Evolutionary conservation across 1,140 invertebrate genomes (phyloP).

Genomic region (Pseudomyrmex cubaensis): DNA sequence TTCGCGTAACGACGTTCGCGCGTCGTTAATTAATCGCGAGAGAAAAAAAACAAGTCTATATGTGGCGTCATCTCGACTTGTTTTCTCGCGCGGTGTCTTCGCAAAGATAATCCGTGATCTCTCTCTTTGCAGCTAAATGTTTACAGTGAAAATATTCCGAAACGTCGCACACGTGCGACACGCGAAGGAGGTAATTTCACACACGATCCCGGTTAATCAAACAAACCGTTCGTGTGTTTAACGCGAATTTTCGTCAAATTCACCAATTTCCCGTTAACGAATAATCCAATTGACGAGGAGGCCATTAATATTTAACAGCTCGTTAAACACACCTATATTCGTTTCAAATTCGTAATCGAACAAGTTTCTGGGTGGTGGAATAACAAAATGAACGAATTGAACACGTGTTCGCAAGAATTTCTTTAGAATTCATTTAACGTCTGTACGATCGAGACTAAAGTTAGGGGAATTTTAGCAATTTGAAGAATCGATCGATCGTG

Average conservation of each 20-base stretch:
- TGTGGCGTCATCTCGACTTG: neutral
- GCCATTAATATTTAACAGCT: conserved; percentile 31
- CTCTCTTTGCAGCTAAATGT: neutral
- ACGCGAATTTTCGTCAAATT: conserved; percentile 23
- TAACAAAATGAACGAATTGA: neutral
- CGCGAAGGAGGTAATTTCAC: neutral
- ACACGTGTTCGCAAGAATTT: neutral
- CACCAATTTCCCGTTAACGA: neutral
- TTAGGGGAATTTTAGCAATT: no score
- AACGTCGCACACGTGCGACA: neutral
- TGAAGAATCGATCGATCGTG: neutral
- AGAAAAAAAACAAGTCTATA: neutral
- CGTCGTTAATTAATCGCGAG: neutral
- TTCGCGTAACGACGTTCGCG: neutral
- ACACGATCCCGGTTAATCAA: neutral
- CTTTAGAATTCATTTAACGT: neutral
- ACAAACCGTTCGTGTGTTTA: neutral
- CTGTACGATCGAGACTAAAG: no score
- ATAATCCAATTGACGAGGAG: conserved; percentile 11
- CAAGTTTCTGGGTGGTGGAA: no score
- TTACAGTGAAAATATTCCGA: conserved; percentile 2
- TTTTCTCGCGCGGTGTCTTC: neutral
- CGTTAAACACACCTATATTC: conserved; percentile 11
- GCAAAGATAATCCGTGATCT: neutral
- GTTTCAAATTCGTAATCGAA: conserved; percentile 10